phyloP scores from a whole-genome alignment of 2,888 invertebrate species.

The Andrena dorsata region DNA sequence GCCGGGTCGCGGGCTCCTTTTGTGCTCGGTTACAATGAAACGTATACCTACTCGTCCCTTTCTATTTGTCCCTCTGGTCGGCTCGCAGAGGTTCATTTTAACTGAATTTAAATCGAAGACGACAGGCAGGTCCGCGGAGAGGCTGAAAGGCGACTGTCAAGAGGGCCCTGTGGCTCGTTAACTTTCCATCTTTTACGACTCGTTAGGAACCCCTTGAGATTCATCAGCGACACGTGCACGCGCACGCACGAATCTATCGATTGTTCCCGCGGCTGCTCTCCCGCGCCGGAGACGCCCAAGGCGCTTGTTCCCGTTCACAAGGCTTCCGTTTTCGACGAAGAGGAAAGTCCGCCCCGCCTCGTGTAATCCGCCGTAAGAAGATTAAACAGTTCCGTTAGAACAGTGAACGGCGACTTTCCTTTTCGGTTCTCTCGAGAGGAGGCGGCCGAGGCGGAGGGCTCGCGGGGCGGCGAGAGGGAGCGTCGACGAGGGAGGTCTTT shows the following conservation, averaged over 20 bases:
- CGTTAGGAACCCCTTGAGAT: conserved; percentile 51
- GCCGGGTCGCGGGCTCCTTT: conserved; percentile 47
- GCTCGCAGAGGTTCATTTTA: conserved; percentile 26
- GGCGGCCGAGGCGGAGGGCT: background rate
- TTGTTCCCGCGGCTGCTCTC: background rate
- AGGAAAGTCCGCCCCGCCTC: conserved; percentile 9
- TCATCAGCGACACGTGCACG: conserved; percentile 9
- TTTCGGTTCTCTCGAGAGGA: conserved; percentile 14
- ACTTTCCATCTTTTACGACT: conserved; percentile 53
- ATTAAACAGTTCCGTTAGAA: conserved; percentile 22
- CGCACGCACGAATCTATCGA: conserved; percentile 11
- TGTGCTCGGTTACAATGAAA: conserved; percentile 48
- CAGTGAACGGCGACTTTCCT: conserved; percentile 16
- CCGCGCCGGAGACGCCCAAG: background rate
- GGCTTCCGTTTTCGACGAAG: background rate
- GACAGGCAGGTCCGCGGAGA: conserved; percentile 32
- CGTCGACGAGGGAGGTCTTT: background rate
- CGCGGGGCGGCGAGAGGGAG: background rate
- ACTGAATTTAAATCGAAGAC: conserved; percentile 64
- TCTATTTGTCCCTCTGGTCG: conserved; percentile 14
- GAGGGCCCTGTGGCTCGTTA: conserved; percentile 51
- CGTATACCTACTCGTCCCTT: conserved; percentile 15
- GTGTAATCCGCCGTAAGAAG: conserved; percentile 27
- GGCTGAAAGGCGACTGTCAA: conserved; percentile 58
- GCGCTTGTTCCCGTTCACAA: conserved; percentile 11